phyloP scores from a whole-genome alignment of 2,113 vertebrate species.

The Chaenocephalus aceratus region DNA sequence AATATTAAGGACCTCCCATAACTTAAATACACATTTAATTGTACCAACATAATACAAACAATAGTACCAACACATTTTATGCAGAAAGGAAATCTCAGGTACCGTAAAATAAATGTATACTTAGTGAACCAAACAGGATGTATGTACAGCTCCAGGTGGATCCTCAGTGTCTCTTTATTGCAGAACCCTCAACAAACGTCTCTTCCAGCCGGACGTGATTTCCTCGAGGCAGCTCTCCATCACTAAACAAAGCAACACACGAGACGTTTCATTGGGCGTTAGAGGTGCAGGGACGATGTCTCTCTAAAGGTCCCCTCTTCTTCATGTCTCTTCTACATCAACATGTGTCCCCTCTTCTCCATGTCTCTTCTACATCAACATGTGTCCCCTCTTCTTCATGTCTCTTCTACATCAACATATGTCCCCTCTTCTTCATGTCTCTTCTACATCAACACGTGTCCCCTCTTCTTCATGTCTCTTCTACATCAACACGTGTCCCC shows the following conservation, averaged over 20 bases:
- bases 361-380: too few relatives aligned
- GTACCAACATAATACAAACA: constrained; percentile 30
- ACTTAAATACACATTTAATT: constrained; percentile 38
- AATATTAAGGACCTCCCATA: constrained; percentile 28
- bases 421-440: too few relatives aligned
- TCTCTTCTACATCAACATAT: too few relatives aligned
- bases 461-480: too few relatives aligned
- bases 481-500: too few relatives aligned
- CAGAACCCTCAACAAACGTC: constrained; percentile 15
- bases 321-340: too few relatives aligned
- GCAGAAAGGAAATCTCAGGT: constrained; percentile 20
- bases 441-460: too few relatives aligned
- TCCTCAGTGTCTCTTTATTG: constrained; percentile 26
- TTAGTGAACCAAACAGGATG: constrained; percentile 20
- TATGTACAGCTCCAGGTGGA: constrained; percentile 44
- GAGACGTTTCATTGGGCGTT: fast-evolving
- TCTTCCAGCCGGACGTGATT: background rate
- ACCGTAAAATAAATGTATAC: constrained; percentile 40
- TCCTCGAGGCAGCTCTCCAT: constrained; percentile 6
- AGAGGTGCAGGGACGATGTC: too few relatives aligned
- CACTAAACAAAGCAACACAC: constrained; percentile 53
- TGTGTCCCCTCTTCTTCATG: too few relatives aligned
- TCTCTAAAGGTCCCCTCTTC: too few relatives aligned
- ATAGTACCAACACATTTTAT: constrained; percentile 2
- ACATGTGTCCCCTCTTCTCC: too few relatives aligned